Evolutionary conservation across 2,113 vertebrate species (phyloP), one percentile per base, ranked within the genome.

Genomic region (Heterocephalus glaber): DNA sequence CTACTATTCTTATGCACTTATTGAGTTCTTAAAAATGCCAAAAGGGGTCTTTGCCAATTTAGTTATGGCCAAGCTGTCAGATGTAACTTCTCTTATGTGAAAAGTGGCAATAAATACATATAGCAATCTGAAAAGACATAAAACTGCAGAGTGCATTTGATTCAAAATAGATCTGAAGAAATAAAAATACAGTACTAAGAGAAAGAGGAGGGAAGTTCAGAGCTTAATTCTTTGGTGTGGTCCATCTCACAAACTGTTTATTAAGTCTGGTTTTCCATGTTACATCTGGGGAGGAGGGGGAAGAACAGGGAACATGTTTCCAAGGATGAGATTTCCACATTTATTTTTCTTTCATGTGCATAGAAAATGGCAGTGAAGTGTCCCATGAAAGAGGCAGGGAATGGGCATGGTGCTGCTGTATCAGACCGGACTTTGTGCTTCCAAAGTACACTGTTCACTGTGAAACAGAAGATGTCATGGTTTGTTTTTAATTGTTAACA

Each of bases 301-400:
- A 96, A 86, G 68, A 96, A 92, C 93, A 98, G 90, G 97, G 97
- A 97, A 93, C 97, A 97, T 95, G 89, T 97, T 98, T 98, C 98
- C 97, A 98, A 98, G 98, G 98, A 98, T 99, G 98, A 98, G 98
- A 98, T 96, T 90, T 99, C 98, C 98, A 99, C 98, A 98, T 99
- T 99, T 99, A 99, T 99, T 99, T 98, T 98, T 98, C 98, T 97
- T 98, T 98, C 98, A 98, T 99, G 98, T 98, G 99, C 98, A 99
- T 99, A 99, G 99, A 99, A 99, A 99, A 99, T 99, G 99, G 98
- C 99, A 99, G 99, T 99, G 99, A 99, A 97, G 95, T 97, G 98
- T 97, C 98, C 97, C 96, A 98, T 98, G 98, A 98, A 98, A 98
- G 97, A 97, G 97, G 98, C 98, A 96, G 98, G 98, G 97, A 98